phyloP scores from a whole-genome alignment of 30 jellyfish, hydroid and myxozoan species.

The Aurelia coerulea region DNA sequence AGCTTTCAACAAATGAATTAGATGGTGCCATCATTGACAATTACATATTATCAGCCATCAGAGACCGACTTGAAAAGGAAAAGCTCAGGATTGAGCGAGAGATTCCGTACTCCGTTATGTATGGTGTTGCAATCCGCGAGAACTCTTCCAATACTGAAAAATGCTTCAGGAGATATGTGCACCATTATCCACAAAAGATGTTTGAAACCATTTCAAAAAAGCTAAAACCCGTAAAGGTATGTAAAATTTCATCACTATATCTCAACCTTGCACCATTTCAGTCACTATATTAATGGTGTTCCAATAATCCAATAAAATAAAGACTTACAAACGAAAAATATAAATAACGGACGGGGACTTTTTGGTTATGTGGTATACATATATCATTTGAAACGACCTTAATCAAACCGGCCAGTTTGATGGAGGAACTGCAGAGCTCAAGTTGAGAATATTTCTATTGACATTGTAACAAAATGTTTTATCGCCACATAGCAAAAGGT shows the following conservation, averaged over 20 bases:
- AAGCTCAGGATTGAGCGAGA: conserved; percentile 83
- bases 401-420: too few species aligned
- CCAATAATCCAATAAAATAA: too few species aligned
- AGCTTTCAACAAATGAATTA: conserved; percentile 37
- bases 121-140: conserved; percentile 77
- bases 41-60: conserved; percentile 74
- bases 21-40: conserved; percentile 91
- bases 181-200: conserved; percentile 83
- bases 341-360: too few species aligned
- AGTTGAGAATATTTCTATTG: too few species aligned
- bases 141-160: conserved; percentile 73
- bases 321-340: too few species aligned
- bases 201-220: conserved; percentile 78
- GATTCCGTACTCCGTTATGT: conserved; percentile 84
- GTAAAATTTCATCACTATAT: neutral
- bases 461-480: too few species aligned
- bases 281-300: too few species aligned
- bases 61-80: conserved; percentile 24
- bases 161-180: conserved; percentile 81
- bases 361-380: too few species aligned
- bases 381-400: too few species aligned
- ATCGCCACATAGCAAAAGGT: too few species aligned
- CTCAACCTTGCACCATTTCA: too few species aligned
- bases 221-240: conserved; percentile 83
- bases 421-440: too few species aligned